Conservation (phyloP, 2,113 vertebrate species). For the Serilophus lunatus region DNA sequence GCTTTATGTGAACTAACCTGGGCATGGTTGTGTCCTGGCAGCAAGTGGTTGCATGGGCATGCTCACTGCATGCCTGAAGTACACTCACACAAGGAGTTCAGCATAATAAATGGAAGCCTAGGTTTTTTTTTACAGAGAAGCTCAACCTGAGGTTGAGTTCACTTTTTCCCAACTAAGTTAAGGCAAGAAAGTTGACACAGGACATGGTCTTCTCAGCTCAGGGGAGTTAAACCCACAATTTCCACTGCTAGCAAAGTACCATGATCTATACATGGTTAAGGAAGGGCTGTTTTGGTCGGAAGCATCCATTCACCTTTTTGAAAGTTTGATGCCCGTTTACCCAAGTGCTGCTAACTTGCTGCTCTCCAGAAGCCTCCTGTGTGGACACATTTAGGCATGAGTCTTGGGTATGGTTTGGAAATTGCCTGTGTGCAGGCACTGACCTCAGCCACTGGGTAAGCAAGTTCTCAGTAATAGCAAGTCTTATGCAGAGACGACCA, state of each 20-base stretch:
- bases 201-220: neutral
- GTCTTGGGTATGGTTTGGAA: neutral
- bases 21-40: neutral
- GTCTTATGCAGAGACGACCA: neutral
- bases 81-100: neutral
- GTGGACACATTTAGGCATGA: neutral
- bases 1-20: neutral
- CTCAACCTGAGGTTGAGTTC: neutral
- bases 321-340: neutral
- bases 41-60: neutral
- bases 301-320: neutral
- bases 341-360: neutral
- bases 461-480: neutral
- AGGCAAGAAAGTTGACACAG: neutral
- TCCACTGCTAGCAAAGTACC: neutral
- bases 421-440: neutral
- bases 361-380: neutral
- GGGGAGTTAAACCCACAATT: neutral
- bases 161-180: neutral
- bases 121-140: neutral
- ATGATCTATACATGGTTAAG: neutral
- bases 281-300: neutral
- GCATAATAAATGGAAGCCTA: neutral
- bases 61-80: neutral
- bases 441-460: neutral